Evolutionary conservation across 2,113 vertebrate genomes (phyloP).

Genomic region (Oreochromis aureus): DNA sequence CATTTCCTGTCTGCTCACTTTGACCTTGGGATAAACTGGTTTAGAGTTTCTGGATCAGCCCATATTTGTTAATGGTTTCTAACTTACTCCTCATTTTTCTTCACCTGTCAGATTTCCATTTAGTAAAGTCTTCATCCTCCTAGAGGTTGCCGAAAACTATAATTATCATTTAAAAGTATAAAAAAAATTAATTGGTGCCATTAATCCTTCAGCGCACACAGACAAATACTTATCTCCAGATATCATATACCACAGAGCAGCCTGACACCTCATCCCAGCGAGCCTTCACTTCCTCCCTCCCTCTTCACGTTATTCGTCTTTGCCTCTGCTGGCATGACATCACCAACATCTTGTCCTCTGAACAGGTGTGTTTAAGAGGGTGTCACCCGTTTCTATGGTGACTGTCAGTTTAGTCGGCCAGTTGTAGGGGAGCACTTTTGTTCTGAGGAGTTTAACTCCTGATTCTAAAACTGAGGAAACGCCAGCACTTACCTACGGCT

Average conservation of each 20-base stretch:
- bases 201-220: not conserved
- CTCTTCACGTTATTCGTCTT: constrained; percentile 2
- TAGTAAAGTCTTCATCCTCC: not conserved
- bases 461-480: not conserved
- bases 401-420: constrained; percentile 11
- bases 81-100: not conserved
- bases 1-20: not conserved
- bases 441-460: not conserved
- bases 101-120: not conserved
- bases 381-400: constrained; percentile 31
- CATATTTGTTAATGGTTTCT: not conserved
- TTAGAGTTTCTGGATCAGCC: not conserved
- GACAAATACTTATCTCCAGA: not conserved
- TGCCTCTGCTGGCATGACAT: not conserved
- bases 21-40: not conserved
- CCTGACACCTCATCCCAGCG: not conserved
- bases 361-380: not conserved
- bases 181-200: not conserved
- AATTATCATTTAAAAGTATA: not conserved
- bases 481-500: not conserved
- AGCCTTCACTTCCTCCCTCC: not conserved
- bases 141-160: not conserved
- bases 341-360: constrained; percentile 7
- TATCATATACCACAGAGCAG: not conserved
- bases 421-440: not conserved